Percentiles rank a stretch among this genome's conserved stretches.
Evolutionary conservation across 2,113 vertebrate species (phyloP).

Genomic region (Anarrhichthys ocellatus): DNA sequence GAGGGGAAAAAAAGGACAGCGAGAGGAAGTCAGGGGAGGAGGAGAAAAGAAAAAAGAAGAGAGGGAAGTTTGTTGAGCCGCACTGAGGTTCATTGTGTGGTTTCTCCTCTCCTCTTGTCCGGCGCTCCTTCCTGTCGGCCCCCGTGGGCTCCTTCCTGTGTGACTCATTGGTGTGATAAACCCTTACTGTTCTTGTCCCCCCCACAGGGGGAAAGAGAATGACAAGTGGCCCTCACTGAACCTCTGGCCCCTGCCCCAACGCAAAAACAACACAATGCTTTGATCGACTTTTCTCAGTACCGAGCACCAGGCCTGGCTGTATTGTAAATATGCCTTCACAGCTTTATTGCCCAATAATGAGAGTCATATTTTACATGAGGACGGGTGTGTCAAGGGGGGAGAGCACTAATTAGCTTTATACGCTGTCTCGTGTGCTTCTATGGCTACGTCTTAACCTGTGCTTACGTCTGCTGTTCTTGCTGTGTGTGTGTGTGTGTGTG

Average conservation of each 20-base stretch:
- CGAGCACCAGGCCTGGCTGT: constrained; percentile 50
- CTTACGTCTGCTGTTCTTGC: constrained; percentile 44
- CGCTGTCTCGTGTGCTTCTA: constrained; percentile 47
- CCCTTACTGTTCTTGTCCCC: constrained; percentile 50
- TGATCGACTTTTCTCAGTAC: constrained; percentile 43
- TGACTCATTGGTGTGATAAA: constrained; percentile 62
- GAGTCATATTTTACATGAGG: constrained; percentile 73
- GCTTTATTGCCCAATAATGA: constrained; percentile 75
- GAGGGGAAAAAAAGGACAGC: constrained; percentile 36
- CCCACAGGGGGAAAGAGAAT: constrained; percentile 50
- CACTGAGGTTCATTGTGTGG: constrained; percentile 72
- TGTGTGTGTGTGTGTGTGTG: constrained; percentile 23
- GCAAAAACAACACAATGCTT: constrained; percentile 63
- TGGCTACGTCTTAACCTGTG: constrained; percentile 39
- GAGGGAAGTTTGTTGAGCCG: constrained; percentile 65
- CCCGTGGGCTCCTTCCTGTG: constrained; percentile 70
- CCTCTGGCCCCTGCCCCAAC: constrained; percentile 44
- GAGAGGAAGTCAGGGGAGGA: constrained; percentile 34
- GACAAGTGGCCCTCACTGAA: constrained; percentile 65
- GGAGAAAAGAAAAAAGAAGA: constrained; percentile 48
- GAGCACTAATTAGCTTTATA: constrained; percentile 68
- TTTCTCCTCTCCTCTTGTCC: constrained; percentile 53
- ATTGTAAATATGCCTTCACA: constrained; percentile 71
- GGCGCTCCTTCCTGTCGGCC: constrained; percentile 59
- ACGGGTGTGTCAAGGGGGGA: constrained; percentile 48